These are phyloP conservation scores for Apistogramma diplotaenia DNA, from an alignment of 2,113 vertebrate species.

Conservation along the genomic window DNA sequence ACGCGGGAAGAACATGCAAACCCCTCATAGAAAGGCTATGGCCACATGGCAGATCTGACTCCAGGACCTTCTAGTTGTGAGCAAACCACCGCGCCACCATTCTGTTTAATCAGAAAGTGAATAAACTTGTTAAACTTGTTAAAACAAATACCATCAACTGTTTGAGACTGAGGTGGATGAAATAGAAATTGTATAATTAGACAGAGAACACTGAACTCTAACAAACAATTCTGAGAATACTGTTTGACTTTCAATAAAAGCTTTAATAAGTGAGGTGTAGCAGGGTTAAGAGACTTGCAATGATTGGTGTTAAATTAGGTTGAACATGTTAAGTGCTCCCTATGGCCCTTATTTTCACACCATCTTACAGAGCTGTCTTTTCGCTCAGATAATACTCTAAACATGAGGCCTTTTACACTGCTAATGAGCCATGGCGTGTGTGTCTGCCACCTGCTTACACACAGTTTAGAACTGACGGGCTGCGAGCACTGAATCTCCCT, in stretches of 20 bases:
- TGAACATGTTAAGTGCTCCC: slow-evolving; percentile 31
- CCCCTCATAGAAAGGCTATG: too few relatives aligned
- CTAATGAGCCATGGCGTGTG: slow-evolving; percentile 23
- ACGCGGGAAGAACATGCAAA: too few relatives aligned
- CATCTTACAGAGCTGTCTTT: slow-evolving; percentile 4
- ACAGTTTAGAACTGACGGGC: slow-evolving; percentile 23
- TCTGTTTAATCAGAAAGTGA: too few relatives aligned
- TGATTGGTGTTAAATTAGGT: not conserved
- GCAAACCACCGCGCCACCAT: too few relatives aligned
- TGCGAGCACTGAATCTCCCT: slow-evolving; percentile 34
- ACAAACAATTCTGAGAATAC: not conserved
- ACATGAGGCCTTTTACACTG: not conserved
- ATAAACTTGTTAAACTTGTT: too few relatives aligned
- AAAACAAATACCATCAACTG: not conserved
- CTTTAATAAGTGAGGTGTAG: not conserved
- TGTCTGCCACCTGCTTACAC: slow-evolving; percentile 26
- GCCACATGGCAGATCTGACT: too few relatives aligned
- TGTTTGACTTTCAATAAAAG: not conserved
- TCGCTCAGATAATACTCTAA: slow-evolving; percentile 9
- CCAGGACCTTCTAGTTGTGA: too few relatives aligned
- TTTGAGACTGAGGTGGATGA: not conserved
- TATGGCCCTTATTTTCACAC: slow-evolving; percentile 17
- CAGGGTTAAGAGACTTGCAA: not conserved
- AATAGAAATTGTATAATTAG: not conserved
- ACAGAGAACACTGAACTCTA: not conserved